A percentile compares a stretch with the other conserved stretches of the same genome.
phyloP scores from a whole-genome alignment of 2,797 vertebrate species.

The Sebastolobus alascanus region DNA sequence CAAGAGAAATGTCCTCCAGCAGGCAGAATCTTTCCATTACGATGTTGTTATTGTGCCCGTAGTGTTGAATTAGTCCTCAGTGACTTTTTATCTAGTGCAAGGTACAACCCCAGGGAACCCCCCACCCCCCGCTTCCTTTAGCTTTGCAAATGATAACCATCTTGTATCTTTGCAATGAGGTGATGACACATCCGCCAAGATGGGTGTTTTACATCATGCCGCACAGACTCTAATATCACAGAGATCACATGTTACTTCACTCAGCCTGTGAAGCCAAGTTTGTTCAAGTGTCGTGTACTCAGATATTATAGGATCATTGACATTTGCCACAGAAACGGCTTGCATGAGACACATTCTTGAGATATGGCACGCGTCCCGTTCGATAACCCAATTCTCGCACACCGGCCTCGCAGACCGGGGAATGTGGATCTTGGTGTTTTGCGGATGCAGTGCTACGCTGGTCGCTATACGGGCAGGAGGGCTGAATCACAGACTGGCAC shows the following conservation, averaged over 20 bases:
- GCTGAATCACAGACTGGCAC: conserved; percentile 11
- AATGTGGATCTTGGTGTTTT: conserved; percentile 6
- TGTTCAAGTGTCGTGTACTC: background rate
- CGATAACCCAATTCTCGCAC: background rate
- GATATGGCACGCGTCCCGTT: background rate
- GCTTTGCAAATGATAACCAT: background rate
- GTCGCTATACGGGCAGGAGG: conserved; percentile 28
- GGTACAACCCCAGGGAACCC: background rate
- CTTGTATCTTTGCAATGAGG: background rate
- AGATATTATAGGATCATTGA: background rate
- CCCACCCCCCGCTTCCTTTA: background rate
- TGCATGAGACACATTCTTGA: background rate
- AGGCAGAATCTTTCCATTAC: background rate
- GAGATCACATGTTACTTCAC: background rate
- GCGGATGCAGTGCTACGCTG: conserved; percentile 14
- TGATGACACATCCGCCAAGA: background rate
- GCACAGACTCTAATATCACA: background rate
- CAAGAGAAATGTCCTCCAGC: background rate
- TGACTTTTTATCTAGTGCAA: background rate
- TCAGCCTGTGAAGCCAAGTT: background rate
- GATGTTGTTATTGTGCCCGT: background rate
- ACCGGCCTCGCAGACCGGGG: background rate
- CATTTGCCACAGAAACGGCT: background rate
- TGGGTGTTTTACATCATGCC: background rate
- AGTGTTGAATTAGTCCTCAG: background rate